Evolutionary conservation across 2,888 invertebrate species (phyloP).

Genomic region (Notocelia uddmanniana): DNA sequence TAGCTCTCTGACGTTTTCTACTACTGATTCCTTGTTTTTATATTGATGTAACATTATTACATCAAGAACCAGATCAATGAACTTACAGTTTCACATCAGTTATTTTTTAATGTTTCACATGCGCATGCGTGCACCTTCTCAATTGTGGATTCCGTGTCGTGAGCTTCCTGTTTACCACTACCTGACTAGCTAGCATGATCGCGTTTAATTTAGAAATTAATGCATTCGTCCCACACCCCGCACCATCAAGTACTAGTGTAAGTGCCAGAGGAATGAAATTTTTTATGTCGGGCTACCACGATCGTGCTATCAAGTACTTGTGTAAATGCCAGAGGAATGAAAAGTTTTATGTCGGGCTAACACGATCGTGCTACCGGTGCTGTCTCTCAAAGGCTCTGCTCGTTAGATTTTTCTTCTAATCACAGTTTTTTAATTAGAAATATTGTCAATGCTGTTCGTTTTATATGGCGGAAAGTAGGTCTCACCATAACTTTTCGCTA

Average conservation of each 20-base stretch:
- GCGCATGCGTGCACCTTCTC: not conserved
- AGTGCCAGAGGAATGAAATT: no score
- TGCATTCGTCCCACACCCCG: no score
- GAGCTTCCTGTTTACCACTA: not conserved
- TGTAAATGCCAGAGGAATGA: no score
- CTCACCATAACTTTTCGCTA: not conserved
- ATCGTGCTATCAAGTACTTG: no score
- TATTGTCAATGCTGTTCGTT: not conserved
- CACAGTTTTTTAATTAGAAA: not conserved
- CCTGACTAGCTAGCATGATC: no score
- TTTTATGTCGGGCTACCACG: no score
- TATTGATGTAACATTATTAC: no score
- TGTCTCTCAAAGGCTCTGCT: not conserved
- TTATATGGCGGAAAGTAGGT: not conserved
- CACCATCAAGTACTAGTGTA: no score
- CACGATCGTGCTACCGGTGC: not conserved
- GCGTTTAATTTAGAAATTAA: no score
- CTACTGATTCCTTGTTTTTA: no score
- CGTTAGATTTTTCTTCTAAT: not conserved
- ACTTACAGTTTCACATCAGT: not conserved
- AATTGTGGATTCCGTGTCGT: not conserved
- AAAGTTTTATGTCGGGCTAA: not conserved
- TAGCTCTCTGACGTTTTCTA: no score
- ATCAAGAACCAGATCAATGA: not conserved
- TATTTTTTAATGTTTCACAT: not conserved